Conservation (phyloP, 2,888 invertebrate species). For the Drosophila limbata region DNA sequence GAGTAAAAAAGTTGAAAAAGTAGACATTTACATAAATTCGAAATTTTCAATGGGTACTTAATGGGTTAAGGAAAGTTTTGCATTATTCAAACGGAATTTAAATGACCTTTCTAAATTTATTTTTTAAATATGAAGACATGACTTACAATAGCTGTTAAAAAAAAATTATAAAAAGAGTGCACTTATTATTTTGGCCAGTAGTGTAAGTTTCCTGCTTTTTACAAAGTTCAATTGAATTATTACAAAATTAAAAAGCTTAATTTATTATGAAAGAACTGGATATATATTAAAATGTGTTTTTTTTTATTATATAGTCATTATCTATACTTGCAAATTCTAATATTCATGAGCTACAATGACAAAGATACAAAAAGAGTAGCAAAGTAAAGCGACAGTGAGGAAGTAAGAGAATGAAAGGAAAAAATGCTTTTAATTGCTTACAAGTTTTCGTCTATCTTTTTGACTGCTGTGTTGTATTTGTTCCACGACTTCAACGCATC, state of each 20-base stretch:
- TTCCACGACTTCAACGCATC: slow-evolving; percentile 50
- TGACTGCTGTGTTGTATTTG: slow-evolving; percentile 11
- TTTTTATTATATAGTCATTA: too few relatives aligned
- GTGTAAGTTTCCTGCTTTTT: background rate
- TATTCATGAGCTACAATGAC: slow-evolving; percentile 52
- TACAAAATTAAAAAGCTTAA: background rate
- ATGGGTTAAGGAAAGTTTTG: too few relatives aligned
- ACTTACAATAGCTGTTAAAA: too few relatives aligned
- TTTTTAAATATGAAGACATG: too few relatives aligned
- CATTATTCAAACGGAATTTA: too few relatives aligned
- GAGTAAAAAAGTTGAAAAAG: too few relatives aligned
- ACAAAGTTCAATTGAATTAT: background rate
- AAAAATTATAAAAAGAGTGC: too few relatives aligned
- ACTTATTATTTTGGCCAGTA: too few relatives aligned
- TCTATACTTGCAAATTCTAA: slow-evolving; percentile 14
- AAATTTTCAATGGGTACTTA: too few relatives aligned
- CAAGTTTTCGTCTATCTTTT: slow-evolving; percentile 38
- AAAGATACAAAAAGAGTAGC: slow-evolving; percentile 7
- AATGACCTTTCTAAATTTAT: too few relatives aligned
- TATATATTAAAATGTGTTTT: too few relatives aligned
- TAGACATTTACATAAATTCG: too few relatives aligned
- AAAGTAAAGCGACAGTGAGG: slow-evolving; percentile 2
- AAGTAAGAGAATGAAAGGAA: slow-evolving; percentile 1
- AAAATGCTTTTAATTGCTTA: slow-evolving; percentile 54
- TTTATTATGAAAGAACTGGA: background rate